phyloP scores from a whole-genome alignment of 92 coral and sea anemone species.

The Umimayanthus chanpuru region DNA sequence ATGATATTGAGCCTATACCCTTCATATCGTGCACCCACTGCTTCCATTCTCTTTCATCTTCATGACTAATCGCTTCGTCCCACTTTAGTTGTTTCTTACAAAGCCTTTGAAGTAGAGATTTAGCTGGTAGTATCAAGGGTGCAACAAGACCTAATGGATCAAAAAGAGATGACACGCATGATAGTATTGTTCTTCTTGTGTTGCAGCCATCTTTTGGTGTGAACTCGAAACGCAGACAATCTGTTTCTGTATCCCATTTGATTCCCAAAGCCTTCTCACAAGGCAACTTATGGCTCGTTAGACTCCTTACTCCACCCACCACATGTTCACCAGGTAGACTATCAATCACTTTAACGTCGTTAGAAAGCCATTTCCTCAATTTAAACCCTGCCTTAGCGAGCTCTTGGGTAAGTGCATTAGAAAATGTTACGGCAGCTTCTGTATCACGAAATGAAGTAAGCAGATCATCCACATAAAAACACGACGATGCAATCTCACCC shows the following conservation, averaged over 20 bases:
- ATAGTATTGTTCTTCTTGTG: background rate
- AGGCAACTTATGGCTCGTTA: background rate
- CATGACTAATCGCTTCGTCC: slow-evolving; percentile 22
- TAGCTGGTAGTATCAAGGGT: slow-evolving; percentile 41
- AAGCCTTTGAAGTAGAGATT: slow-evolving; percentile 32
- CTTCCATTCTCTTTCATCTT: background rate
- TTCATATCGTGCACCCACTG: slow-evolving; percentile 37
- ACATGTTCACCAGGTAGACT: background rate
- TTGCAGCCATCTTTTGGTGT: background rate
- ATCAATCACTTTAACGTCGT: background rate
- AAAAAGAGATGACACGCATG: background rate
- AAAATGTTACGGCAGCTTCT: background rate
- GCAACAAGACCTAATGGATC: no score
- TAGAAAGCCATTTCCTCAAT: background rate
- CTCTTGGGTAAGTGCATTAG: background rate
- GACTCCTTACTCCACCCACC: background rate
- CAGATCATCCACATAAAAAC: background rate
- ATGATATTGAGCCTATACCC: background rate
- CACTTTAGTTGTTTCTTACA: slow-evolving; percentile 35
- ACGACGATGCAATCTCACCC: background rate
- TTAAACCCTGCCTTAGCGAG: background rate
- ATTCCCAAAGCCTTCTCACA: background rate
- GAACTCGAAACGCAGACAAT: background rate
- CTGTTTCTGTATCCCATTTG: background rate
- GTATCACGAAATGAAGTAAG: background rate